Evolutionary conservation across 2,113 vertebrate genomes (phyloP).

Genomic region (Crotophaga sulcirostris): DNA sequence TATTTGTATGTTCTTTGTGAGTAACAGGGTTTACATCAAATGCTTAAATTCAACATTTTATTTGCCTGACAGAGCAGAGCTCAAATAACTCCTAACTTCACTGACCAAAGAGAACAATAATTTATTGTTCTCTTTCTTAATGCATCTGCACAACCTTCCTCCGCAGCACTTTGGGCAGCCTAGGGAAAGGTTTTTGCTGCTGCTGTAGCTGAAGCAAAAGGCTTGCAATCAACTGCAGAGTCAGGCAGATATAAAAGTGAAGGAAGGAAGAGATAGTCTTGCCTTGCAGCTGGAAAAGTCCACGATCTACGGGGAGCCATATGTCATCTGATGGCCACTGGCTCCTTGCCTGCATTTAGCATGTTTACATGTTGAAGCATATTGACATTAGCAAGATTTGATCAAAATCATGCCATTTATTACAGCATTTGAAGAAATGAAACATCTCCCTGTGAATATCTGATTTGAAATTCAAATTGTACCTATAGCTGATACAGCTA

Average conservation of each 20-base stretch:
- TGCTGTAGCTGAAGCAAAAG: background rate
- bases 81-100: background rate
- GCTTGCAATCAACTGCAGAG: background rate
- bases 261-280: background rate
- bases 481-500: background rate
- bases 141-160: background rate
- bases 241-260: background rate
- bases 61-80: background rate
- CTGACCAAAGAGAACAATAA: background rate
- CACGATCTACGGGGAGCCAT: background rate
- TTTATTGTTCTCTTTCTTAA: background rate
- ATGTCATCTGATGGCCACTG: accelerated
- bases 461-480: background rate
- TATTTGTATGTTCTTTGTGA: background rate
- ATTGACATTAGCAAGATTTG: background rate
- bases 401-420: background rate
- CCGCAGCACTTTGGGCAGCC: background rate
- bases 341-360: background rate
- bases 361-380: background rate
- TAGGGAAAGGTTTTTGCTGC: background rate
- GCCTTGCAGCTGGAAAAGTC: background rate
- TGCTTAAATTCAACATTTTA: background rate
- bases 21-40: background rate
- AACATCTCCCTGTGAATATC: background rate
- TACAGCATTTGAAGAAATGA: background rate